Evolutionary conservation across 1,140 invertebrate species (phyloP).

Genomic region (Procambarus clarkii): DNA sequence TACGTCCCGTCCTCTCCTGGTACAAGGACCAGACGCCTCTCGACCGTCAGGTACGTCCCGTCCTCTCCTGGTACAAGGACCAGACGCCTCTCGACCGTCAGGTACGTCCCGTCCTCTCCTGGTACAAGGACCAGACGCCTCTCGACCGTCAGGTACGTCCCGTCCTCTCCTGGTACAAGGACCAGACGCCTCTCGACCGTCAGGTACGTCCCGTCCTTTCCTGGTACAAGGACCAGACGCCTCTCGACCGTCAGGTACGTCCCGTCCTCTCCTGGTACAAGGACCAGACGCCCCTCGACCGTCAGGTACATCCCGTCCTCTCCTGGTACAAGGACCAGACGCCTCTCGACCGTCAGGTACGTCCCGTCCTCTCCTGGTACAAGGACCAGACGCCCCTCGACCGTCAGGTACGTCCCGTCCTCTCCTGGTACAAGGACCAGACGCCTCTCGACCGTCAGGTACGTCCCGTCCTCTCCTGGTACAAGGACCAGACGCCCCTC

Average conservation of each 20-base stretch:
- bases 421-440: slow-evolving; percentile 31
- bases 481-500: not conserved
- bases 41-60: not conserved
- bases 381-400: not conserved
- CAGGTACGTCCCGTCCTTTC: not conserved
- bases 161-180: slow-evolving; percentile 23
- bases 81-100: not conserved
- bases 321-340: slow-evolving; percentile 28
- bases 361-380: not conserved
- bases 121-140: slow-evolving; percentile 15
- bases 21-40: slow-evolving; percentile 7
- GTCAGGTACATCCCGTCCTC: not conserved
- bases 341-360: not conserved
- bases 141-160: not conserved
- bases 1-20: not conserved
- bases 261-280: slow-evolving; percentile 11
- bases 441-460: not conserved
- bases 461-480: not conserved
- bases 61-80: slow-evolving; percentile 27
- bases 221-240: slow-evolving; percentile 20
- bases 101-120: not conserved
- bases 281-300: not conserved
- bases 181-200: not conserved
- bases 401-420: not conserved
- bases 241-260: not conserved